Percentiles rank a stretch among this genome's conserved stretches.
These are phyloP conservation scores for Eleutherodactylus coqui DNA, from an alignment of 2,797 vertebrate genomes.

Conservation along the genomic window DNA sequence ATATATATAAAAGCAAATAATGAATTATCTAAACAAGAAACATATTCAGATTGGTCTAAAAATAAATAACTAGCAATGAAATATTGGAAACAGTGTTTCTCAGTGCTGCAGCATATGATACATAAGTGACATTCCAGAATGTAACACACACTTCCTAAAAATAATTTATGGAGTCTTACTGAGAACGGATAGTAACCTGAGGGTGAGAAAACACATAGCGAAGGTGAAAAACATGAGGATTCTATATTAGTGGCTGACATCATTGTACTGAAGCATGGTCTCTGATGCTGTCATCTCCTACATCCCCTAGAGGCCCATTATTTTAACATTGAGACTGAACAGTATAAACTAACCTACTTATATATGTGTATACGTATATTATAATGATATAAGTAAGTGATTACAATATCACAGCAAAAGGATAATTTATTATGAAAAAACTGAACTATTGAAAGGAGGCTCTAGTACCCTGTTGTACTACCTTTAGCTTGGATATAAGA, in stretches of 20 bases:
- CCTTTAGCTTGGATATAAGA: no score
- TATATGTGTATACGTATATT: not conserved
- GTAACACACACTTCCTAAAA: slow-evolving; percentile 43
- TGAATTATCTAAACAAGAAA: no score
- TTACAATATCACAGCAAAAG: no score
- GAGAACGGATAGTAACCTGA: slow-evolving; percentile 38
- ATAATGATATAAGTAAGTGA: no score
- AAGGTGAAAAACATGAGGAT: slow-evolving; percentile 38
- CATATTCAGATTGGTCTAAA: no score
- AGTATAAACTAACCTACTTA: not conserved
- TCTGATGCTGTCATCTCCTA: slow-evolving; percentile 45
- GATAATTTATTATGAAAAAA: no score
- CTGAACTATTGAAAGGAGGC: no score
- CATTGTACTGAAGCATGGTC: slow-evolving; percentile 37
- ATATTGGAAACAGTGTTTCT: not conserved
- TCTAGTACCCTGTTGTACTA: no score
- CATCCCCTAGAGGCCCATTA: slow-evolving; percentile 29
- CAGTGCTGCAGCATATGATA: slow-evolving; percentile 32
- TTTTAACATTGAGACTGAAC: slow-evolving; percentile 14
- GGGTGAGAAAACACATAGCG: slow-evolving; percentile 42
- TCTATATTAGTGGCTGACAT: slow-evolving; percentile 47
- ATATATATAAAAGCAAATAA: no score
- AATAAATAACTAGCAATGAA: not conserved
- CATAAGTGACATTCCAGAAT: slow-evolving; percentile 43
- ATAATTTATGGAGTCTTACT: slow-evolving; percentile 36